A percentile compares a stretch with the other conserved stretches of the same genome.
phyloP scores from a whole-genome alignment of 2,113 vertebrate genomes.

The Salminus brasiliensis region DNA sequence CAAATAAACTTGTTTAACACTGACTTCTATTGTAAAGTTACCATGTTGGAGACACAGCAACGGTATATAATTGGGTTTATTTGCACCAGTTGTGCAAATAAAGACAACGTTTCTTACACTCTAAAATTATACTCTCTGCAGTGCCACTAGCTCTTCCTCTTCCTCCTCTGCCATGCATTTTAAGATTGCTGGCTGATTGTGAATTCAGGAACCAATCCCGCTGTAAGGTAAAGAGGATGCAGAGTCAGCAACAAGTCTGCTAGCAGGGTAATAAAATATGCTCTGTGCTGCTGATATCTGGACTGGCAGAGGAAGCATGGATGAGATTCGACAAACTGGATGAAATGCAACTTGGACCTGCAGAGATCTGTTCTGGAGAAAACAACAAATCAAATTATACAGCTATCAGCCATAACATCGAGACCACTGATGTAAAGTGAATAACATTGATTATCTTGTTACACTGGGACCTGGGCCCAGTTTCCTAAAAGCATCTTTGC shows the following conservation, averaged over 20 bases:
- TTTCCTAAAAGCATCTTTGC: no score
- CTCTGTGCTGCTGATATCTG: conserved; percentile 29
- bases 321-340: conserved; percentile 2
- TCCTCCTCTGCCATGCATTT: neutral
- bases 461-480: no score
- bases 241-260: conserved; percentile 44
- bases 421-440: no score
- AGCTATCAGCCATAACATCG: neutral
- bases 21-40: no score
- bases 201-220: conserved; percentile 23
- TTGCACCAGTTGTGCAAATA: neutral
- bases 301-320: neutral
- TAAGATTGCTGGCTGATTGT: conserved; percentile 15
- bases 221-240: conserved; percentile 8
- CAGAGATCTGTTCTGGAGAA: neutral
- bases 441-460: no score
- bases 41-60: no score
- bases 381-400: neutral
- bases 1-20: no score
- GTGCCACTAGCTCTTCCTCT: neutral
- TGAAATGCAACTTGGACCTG: neutral
- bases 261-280: conserved; percentile 39
- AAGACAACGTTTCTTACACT: neutral
- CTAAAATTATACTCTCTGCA: neutral
- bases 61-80: no score